Percentiles rank a stretch among this genome's conserved stretches.
phyloP scores from a whole-genome alignment of 2,797 vertebrate genomes.

The Coreius guichenoti region DNA sequence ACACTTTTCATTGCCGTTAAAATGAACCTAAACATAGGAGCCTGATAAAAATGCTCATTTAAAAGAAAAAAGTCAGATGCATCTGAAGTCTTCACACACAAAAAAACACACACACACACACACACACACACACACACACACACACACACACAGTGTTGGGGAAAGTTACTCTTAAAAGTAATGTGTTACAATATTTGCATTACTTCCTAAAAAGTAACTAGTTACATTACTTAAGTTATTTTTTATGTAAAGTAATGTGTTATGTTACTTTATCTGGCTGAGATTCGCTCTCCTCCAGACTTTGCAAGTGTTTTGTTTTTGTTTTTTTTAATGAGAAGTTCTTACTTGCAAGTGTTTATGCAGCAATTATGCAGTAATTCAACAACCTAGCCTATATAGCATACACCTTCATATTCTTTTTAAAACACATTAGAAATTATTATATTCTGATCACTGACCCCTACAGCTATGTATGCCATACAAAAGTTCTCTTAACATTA shows the following conservation, averaged over 20 bases:
- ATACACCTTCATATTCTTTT: not conserved
- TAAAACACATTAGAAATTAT: too few relatives aligned
- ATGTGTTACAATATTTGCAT: not conserved
- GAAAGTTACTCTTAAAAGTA: not conserved
- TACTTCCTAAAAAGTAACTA: not conserved
- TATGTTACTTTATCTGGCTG: not conserved
- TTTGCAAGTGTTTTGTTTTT: too few relatives aligned
- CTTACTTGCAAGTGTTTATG: too few relatives aligned
- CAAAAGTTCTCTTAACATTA: not conserved
- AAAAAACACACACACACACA: too few relatives aligned
- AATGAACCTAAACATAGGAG: too few relatives aligned
- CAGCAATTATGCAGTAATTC: not conserved
- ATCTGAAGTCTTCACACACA: too few relatives aligned
- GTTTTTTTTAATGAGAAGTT: too few relatives aligned
- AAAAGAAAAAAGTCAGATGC: too few relatives aligned
- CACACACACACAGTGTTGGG: too few relatives aligned
- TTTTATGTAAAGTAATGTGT: not conserved
- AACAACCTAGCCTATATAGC: not conserved
- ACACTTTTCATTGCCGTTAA: too few relatives aligned
- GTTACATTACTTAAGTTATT: not conserved
- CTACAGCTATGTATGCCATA: not conserved
- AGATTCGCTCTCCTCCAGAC: not conserved
- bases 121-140: too few relatives aligned
- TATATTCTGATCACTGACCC: not conserved
- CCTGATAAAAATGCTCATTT: too few relatives aligned